Evolutionary conservation across 2,113 vertebrate species (phyloP).

Genomic region (Mus musculus): GRCm39 chr2:125268501-125269000

Average conservation of each 20-base stretch:
- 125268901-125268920: neutral
- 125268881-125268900: neutral
- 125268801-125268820: neutral
- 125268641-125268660: neutral
- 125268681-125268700: neutral
- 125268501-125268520: neutral
- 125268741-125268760: neutral
- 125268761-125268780: neutral
- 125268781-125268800: neutral
- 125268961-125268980: neutral
- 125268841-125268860: neutral
- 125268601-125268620: neutral
- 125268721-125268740: neutral
- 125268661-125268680: neutral
- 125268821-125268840: neutral
- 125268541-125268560: neutral
- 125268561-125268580: neutral
- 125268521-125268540: neutral
- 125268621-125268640: neutral
- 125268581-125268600: neutral
- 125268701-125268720: slow-evolving; percentile 20
- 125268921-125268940: neutral
- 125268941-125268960: neutral
- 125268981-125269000: neutral
- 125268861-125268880: neutral